These are phyloP conservation scores for Ormyrus pomaceus DNA, from an alignment of 2,888 invertebrate species.

Conservation along the genomic window DNA sequence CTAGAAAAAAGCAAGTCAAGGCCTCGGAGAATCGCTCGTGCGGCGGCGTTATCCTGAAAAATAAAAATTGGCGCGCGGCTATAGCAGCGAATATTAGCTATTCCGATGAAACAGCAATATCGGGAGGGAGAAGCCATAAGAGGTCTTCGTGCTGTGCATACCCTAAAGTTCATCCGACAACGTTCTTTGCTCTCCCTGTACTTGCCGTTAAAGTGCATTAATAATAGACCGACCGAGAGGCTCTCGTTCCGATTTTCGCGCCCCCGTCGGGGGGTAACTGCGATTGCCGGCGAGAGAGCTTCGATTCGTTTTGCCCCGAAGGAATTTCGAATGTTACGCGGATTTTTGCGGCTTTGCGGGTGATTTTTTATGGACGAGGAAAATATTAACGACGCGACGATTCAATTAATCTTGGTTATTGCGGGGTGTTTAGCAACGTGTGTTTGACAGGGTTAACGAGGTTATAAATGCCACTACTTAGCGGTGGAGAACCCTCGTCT, in stretches of 20 bases:
- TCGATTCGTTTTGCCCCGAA: too few relatives aligned
- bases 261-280: background rate
- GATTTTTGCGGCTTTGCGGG: too few relatives aligned
- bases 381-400: too few relatives aligned
- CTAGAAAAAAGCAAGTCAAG: background rate
- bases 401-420: too few relatives aligned
- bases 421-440: too few relatives aligned
- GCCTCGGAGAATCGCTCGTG: too few relatives aligned
- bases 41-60: constrained; percentile 3
- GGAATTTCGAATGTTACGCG: too few relatives aligned
- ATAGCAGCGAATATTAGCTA: constrained; percentile 65
- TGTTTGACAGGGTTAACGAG: too few relatives aligned
- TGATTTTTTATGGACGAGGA: too few relatives aligned
- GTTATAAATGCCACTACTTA: background rate
- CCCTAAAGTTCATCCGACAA: constrained; percentile 68
- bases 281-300: too few relatives aligned
- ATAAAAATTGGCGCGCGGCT: background rate
- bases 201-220: constrained; percentile 52
- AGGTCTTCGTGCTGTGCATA: constrained; percentile 69
- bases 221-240: constrained; percentile 44
- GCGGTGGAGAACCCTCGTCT: too few relatives aligned
- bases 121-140: constrained; percentile 69
- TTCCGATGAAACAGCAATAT: constrained; percentile 71
- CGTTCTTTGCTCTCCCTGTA: constrained; percentile 57
- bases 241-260: constrained; percentile 42